Percentiles rank a stretch among this genome's conserved stretches.
These are phyloP conservation scores for Leptodirus hochenwartii DNA, from an alignment of 2,888 invertebrate genomes.

Conservation along the genomic window DNA sequence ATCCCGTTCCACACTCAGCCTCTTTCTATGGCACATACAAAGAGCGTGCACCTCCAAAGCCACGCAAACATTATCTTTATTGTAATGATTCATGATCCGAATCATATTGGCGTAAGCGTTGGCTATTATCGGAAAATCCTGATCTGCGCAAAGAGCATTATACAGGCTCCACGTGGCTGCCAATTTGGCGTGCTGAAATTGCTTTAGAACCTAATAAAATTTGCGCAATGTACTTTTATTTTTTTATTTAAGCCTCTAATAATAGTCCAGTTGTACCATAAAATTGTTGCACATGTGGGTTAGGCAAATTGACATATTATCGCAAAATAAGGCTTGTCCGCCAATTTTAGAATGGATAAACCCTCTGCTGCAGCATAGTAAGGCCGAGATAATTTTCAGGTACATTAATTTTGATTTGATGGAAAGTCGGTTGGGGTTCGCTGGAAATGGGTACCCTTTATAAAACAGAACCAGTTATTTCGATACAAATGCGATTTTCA, in stretches of 20 bases:
- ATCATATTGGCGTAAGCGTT: constrained; percentile 35
- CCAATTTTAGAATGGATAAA: constrained; percentile 18
- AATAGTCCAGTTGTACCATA: no score
- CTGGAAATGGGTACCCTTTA: constrained; percentile 24
- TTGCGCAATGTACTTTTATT: no score
- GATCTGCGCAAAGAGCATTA: constrained; percentile 30
- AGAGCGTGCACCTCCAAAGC: constrained; percentile 27
- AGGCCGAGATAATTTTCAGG: constrained; percentile 18
- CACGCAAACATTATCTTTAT: constrained; percentile 15
- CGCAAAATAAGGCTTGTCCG: constrained; percentile 25
- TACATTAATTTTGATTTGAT: constrained; percentile 17
- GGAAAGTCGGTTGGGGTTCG: constrained; percentile 13
- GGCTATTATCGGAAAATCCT: constrained; percentile 34
- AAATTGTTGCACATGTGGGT: constrained; percentile 25
- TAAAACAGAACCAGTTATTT: no score
- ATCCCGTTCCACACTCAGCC: constrained; percentile 23
- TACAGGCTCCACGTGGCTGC: constrained; percentile 38
- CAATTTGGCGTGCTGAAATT: constrained; percentile 30
- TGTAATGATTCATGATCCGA: constrained; percentile 21
- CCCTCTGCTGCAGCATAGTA: constrained; percentile 9
- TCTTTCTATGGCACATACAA: constrained; percentile 24
- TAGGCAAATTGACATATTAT: constrained; percentile 29
- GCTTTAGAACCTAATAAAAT: constrained; percentile 17
- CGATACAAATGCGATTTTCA: no score
- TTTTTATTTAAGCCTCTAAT: no score